These are phyloP conservation scores for Polypedilum pembai DNA, from an alignment of 1,140 invertebrate species.

Conservation along the genomic window DNA sequence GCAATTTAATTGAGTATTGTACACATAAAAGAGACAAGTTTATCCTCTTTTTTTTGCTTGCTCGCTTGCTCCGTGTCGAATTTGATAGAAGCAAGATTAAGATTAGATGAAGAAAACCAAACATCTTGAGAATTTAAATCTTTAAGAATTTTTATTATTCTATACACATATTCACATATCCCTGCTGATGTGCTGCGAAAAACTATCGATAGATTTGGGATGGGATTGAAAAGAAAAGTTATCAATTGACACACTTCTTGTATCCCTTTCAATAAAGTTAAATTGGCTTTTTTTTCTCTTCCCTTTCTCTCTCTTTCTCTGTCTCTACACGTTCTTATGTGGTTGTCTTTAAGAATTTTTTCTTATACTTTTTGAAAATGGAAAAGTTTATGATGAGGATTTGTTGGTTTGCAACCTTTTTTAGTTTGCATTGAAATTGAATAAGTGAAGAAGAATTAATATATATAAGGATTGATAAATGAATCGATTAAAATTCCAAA, in stretches of 20 bases:
- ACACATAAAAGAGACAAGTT: not conserved
- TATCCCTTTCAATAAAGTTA: not conserved
- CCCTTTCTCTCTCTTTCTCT: too few relatives aligned
- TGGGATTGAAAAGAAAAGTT: not conserved
- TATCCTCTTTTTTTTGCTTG: not conserved
- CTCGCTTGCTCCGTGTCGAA: not conserved
- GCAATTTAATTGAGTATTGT: slow-evolving; percentile 18
- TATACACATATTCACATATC: too few relatives aligned
- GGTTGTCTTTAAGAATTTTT: not conserved
- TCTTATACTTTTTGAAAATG: too few relatives aligned
- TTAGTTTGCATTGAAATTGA: not conserved
- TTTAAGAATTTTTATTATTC: too few relatives aligned
- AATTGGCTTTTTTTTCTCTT: not conserved
- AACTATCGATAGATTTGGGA: not conserved
- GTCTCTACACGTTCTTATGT: not conserved
- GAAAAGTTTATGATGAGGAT: slow-evolving; percentile 17
- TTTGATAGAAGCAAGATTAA: too few relatives aligned
- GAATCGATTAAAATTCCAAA: slow-evolving; percentile 1
- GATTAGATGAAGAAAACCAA: too few relatives aligned
- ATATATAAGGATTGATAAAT: not conserved
- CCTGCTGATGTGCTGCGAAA: not conserved
- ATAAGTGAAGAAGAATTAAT: not conserved
- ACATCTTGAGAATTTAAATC: too few relatives aligned
- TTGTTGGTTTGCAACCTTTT: not conserved
- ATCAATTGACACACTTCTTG: not conserved